Evolutionary conservation across 2,797 vertebrate species (phyloP), one percentile per base, ranked within the genome.

Genomic region (Leptoclinus maculatus): DNA sequence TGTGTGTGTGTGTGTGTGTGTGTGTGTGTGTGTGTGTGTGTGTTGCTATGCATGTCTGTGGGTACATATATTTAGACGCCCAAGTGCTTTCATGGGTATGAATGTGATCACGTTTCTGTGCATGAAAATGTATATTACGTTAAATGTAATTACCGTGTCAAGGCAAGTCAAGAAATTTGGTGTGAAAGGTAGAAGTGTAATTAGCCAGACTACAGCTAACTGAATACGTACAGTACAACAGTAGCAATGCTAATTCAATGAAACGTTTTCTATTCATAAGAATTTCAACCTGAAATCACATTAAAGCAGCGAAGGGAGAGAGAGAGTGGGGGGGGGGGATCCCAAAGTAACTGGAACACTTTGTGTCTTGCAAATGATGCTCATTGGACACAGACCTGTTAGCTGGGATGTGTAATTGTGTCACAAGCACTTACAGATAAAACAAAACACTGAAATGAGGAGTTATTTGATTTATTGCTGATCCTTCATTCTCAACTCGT

Each of bases 201-300:
- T 93, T 92, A 91, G 78, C 78, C 75, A 76, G 71, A 86, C 87
- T 84, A 66, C 21, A 56, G 82, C 69, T 82, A 86, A 89, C 77
- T 77, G 68, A 86, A 79, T 76, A 86, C 80, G 81, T 71, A 68
- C 32, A 78, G 70, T 76, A 73, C 66, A 72, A 87, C 77, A 79
- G 86, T 80, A 79, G 78, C 53, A 75, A 77, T 27, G 80, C 70
- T 82, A 88, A 91, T 91, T 83, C 60, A 80, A 80, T 85, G 43
- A 85, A 89, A 81, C 25, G 14, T 47, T 73, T 63, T 74, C 47
- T 54, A 74, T 79, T 80, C 74, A 71, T 62, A 57, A 79, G 72
- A 72, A 12, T 36, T 62, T 86, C 74, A 75, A 75, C 63, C 45
- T 77, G 75, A 36, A 78, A 90, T 83, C 56, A 75, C 84, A 80